Conservation (phyloP, 2,888 invertebrate genomes). For the Drosophila trichaetosa region DNA sequence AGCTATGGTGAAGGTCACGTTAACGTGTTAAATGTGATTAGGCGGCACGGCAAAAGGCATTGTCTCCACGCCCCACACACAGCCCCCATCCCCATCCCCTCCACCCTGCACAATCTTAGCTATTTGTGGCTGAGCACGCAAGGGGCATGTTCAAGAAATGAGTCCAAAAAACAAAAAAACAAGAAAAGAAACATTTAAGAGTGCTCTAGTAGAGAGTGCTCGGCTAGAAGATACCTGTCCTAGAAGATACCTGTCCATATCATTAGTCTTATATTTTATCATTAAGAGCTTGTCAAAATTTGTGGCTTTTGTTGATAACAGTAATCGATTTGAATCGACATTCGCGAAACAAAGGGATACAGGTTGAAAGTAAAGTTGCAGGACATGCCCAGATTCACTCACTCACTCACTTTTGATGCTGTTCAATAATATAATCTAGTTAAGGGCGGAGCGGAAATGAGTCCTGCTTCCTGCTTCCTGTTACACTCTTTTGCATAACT, state of each 20-base stretch:
- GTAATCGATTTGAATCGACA: not conserved
- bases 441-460: not conserved
- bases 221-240: not conserved
- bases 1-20: constrained; percentile 20
- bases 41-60: constrained; percentile 48
- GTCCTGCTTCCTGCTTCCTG: not conserved
- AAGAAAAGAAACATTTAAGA: not conserved
- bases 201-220: not conserved
- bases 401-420: not conserved
- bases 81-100: no score
- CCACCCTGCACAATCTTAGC: not conserved
- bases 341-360: not conserved
- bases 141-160: constrained; percentile 67
- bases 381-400: not conserved
- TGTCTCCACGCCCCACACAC: not conserved
- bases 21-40: constrained; percentile 76
- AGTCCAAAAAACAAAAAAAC: constrained; percentile 16
- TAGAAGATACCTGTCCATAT: not conserved
- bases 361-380: not conserved
- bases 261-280: not conserved
- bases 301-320: not conserved
- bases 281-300: not conserved
- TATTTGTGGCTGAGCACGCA: constrained; percentile 55
- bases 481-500: not conserved
- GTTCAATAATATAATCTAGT: not conserved